Base-by-base conservation (phyloP, 1,140 invertebrate genomes). In the Elymnias hypermnestra region DNA sequence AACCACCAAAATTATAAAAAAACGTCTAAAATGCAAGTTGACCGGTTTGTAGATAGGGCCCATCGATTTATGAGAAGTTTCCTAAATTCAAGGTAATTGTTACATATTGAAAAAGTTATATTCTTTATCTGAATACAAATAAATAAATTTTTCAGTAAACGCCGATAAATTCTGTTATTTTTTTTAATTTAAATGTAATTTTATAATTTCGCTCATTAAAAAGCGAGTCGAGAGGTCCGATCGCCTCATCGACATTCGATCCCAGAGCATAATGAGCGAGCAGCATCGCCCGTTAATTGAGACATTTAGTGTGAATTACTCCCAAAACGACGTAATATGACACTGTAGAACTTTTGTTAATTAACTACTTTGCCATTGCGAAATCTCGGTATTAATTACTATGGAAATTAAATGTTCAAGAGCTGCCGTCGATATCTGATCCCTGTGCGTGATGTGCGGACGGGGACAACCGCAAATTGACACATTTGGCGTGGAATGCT, bases 391-490 rank as follows among this genome's bases (percentile, higher is more conserved):
- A 33, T 33, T 33, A 33, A 33, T 33, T 33, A 15, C 14, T 33
- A 33, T 33, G 28, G 29, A 35, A 44, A 44, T 44, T 13, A 44
- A 44, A 44, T 31, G 29, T 44, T 31, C 28, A 18, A 44, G 31
- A 25, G 13, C 13, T 17, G 10, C 6, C 29, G 28, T 25, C 23
- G 23, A 40, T 40, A 40, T 25, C 33, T 45, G 31, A 46, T 53
- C 12, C 40, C 23, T 15, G 15, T 33, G 49, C 26, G 36, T 38
- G 14, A 29, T 10, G 23, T 22, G 38, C 18, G 47, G 47, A 49
- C 25, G 39, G 39, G 8, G 28, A 36, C 31, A 17, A 17, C 52
- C 52, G 26, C 52, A 48, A 54, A 54, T 54, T 48, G 52, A 48
- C 40, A 45, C 39, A 42, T 54, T 43, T 36, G 40, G 19, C 41